Conservation (phyloP, 2,113 vertebrate genomes). For the Rhea pennata region DNA sequence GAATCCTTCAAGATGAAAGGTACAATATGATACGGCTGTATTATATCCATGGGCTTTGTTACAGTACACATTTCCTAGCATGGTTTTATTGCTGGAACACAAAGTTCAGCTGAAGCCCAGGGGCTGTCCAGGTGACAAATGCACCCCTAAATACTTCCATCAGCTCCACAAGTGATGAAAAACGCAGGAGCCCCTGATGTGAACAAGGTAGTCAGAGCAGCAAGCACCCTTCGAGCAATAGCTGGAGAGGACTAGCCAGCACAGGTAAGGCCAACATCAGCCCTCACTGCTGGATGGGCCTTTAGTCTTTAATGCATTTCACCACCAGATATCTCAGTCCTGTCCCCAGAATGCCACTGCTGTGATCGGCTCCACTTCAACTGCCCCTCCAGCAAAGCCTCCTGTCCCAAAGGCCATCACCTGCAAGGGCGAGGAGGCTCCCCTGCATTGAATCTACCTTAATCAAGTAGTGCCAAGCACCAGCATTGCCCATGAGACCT, state of each 20-base stretch:
- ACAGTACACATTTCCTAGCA: constrained; percentile 38
- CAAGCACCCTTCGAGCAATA: background rate
- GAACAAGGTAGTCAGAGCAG: background rate
- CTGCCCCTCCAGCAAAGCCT: background rate
- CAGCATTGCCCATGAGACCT: background rate
- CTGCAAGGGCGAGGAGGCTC: background rate
- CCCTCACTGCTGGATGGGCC: background rate
- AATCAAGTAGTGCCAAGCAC: background rate
- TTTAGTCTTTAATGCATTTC: background rate
- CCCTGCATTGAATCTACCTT: background rate
- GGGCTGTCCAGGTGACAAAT: constrained; percentile 23
- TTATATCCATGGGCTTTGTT: constrained; percentile 65
- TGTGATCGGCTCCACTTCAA: background rate
- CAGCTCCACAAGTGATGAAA: background rate
- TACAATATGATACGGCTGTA: constrained; percentile 39
- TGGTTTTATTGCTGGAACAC: constrained; percentile 57
- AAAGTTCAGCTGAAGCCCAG: constrained; percentile 35
- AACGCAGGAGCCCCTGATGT: background rate
- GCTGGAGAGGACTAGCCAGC: background rate
- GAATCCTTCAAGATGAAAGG: constrained; percentile 73
- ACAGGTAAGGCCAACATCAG: background rate
- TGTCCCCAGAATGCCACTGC: background rate
- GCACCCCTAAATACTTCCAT: background rate
- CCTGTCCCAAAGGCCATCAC: background rate
- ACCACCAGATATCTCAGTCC: rapidly evolving